phyloP scores from a whole-genome alignment of 2,113 vertebrate species.

The Anser brachyrhynchus region DNA sequence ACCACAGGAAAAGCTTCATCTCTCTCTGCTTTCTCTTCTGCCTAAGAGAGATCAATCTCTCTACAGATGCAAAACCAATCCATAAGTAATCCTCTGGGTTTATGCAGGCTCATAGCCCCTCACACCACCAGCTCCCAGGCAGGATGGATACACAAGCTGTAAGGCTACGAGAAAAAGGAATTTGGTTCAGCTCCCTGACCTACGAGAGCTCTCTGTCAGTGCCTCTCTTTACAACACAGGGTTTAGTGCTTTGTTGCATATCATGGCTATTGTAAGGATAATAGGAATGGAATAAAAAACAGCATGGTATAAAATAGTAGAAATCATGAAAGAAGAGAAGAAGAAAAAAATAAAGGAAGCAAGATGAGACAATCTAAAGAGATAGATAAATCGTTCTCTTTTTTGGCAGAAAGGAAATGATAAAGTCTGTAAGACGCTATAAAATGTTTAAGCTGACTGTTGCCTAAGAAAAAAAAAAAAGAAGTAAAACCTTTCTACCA shows the following conservation, averaged over 20 bases:
- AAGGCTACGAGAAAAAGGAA: neutral
- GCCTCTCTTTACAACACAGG: neutral
- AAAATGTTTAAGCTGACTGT: conserved; percentile 36
- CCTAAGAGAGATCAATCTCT: neutral
- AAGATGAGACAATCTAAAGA: conserved; percentile 29
- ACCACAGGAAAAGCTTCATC: neutral
- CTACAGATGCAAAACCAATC: neutral
- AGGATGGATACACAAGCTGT: neutral
- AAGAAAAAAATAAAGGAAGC: neutral
- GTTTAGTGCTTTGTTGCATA: neutral
- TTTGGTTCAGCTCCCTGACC: neutral
- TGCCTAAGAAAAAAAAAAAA: neutral
- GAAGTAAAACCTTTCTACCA: conserved; percentile 32
- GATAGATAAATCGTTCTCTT: neutral
- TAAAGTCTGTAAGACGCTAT: neutral
- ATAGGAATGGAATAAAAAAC: conserved; percentile 31
- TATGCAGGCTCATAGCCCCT: neutral
- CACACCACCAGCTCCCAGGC: neutral
- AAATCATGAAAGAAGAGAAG: neutral
- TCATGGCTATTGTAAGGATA: neutral
- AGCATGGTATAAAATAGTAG: conserved; percentile 11
- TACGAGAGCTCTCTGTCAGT: neutral
- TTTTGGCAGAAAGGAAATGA: conserved; percentile 17
- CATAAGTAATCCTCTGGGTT: neutral
- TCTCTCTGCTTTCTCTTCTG: neutral